phyloP scores from a whole-genome alignment of 2,113 vertebrate species.

The Pollimyrus isidori region DNA sequence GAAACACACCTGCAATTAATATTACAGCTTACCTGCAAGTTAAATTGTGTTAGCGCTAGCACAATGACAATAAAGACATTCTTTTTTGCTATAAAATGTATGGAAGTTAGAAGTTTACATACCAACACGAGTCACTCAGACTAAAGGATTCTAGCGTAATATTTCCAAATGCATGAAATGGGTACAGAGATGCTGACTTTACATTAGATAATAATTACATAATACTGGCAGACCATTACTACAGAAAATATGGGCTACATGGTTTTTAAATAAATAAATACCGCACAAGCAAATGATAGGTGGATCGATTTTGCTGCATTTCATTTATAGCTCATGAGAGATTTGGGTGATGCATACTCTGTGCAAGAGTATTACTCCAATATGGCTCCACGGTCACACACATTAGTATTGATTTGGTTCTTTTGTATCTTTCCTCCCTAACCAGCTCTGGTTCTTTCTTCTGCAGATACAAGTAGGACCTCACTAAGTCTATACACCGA shows the following conservation, averaged over 20 bases:
- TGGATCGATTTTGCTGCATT: neutral
- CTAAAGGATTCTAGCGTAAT: neutral
- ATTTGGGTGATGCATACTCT: neutral
- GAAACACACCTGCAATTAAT: neutral
- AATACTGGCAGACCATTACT: neutral
- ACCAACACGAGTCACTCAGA: neutral
- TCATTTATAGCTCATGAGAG: neutral
- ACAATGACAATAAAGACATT: neutral
- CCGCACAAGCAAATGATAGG: neutral
- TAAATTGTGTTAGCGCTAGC: neutral
- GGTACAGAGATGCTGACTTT: neutral
- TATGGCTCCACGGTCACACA: neutral
- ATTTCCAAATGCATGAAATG: neutral
- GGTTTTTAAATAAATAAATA: neutral
- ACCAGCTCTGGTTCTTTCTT: neutral
- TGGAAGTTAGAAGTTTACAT: neutral
- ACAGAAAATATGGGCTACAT: neutral
- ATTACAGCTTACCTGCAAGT: neutral
- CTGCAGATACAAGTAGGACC: neutral
- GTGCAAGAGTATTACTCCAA: neutral
- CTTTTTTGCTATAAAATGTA: neutral
- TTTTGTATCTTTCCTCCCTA: neutral
- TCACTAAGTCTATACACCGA: neutral
- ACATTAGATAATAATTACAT: neutral
- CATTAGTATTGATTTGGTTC: neutral